A percentile compares a stretch with the other conserved stretches of the same genome.
Conservation (phyloP, 2,113 vertebrate species). For the Oenanthe oenanthe region DNA sequence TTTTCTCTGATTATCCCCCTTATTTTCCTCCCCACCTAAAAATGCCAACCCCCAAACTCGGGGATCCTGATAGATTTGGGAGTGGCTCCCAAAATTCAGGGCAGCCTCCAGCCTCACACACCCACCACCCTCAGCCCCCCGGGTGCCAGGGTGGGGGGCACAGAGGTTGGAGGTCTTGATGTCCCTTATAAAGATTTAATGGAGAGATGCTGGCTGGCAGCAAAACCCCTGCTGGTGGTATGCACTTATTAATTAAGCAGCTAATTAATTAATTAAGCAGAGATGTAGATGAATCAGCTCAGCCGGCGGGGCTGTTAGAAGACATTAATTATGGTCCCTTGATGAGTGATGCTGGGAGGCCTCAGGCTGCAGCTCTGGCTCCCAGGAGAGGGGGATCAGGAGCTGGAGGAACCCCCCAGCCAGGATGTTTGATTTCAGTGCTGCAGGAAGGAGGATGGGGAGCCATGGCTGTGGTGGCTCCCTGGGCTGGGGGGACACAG, state of each 20-base stretch:
- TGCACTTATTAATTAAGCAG: conserved; percentile 12
- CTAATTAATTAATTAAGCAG: conserved; percentile 47
- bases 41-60: too few relatives aligned
- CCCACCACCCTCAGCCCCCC: background rate
- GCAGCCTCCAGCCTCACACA: rapidly evolving
- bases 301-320: background rate
- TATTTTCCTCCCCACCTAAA: background rate
- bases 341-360: background rate
- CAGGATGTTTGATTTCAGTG: background rate
- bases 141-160: rapidly evolving
- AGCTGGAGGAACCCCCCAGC: background rate
- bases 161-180: too few relatives aligned
- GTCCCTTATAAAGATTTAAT: background rate
- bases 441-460: background rate
- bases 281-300: conserved; percentile 25
- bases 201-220: background rate
- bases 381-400: background rate
- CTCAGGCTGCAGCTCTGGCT: background rate
- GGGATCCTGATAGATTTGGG: background rate
- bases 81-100: background rate
- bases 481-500: rapidly evolving
- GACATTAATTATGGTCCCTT: conserved; percentile 1
- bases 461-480: rapidly evolving
- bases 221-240: background rate
- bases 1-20: background rate